A percentile compares a stretch with the other conserved stretches of the same genome.
phyloP scores from a whole-genome alignment of 2,888 invertebrate genomes.

The Polydesmus complanatus region DNA sequence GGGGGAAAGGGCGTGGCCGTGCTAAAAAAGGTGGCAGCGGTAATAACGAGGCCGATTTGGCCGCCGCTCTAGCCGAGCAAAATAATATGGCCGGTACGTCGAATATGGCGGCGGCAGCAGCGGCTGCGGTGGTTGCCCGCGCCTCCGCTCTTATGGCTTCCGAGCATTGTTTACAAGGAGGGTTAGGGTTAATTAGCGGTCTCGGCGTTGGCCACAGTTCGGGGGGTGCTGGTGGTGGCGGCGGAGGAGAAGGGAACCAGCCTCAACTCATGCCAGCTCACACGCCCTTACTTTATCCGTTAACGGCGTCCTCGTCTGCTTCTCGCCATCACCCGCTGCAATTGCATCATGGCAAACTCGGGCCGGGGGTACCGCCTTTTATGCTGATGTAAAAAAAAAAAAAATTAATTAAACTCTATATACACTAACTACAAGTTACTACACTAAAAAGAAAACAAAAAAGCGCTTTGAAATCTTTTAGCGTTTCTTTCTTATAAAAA shows the following conservation, averaged over 20 bases:
- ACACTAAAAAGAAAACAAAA: no score
- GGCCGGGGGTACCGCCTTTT: neutral
- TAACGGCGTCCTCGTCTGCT: neutral
- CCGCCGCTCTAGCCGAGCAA: constrained; percentile 14
- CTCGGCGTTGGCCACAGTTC: neutral
- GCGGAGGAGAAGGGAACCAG: neutral
- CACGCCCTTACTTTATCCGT: neutral
- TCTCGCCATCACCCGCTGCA: neutral
- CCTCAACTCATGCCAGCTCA: neutral
- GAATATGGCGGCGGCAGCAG: constrained; percentile 4
- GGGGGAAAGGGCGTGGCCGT: constrained; percentile 1
- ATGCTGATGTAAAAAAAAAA: neutral
- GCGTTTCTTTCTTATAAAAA: no score
- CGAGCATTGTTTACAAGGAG: neutral
- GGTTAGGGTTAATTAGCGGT: neutral
- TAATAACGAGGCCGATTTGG: neutral
- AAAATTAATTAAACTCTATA: no score
- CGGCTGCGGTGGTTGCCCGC: constrained; percentile 2
- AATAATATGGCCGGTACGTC: neutral
- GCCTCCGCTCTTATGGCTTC: neutral
- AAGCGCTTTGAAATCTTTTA: no score
- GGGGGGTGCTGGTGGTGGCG: neutral
- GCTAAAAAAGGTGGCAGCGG: neutral
- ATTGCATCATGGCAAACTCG: neutral
- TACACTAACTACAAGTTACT: no score